These are phyloP conservation scores for Scylla paramamosain DNA, from an alignment of 1,140 invertebrate genomes.

Conservation along the genomic window DNA sequence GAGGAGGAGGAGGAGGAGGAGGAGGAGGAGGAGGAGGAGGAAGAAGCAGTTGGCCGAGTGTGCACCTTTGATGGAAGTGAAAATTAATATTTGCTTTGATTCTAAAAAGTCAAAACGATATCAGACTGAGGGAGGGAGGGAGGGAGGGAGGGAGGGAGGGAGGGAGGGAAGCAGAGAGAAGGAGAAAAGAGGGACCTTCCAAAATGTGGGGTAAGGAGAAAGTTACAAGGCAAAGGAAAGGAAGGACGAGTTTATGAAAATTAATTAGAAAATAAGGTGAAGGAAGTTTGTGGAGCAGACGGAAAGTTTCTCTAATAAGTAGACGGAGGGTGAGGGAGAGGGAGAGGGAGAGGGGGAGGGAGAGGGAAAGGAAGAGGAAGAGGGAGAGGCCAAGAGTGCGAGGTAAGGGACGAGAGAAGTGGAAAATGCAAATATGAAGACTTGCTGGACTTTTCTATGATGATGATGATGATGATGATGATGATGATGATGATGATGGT, in stretches of 20 bases:
- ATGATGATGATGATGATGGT: too few species aligned
- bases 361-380: background rate
- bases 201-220: background rate
- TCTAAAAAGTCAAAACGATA: background rate
- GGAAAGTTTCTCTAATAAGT: background rate
- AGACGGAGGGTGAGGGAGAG: background rate
- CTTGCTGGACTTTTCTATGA: too few species aligned
- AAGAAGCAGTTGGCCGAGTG: background rate
- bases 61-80: background rate
- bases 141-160: background rate
- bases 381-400: background rate
- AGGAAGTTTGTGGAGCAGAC: background rate
- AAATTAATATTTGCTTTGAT: conserved; percentile 17
- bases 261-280: background rate
- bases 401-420: background rate
- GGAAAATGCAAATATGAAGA: background rate
- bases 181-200: background rate
- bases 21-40: background rate
- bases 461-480: too few species aligned
- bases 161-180: background rate
- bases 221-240: background rate
- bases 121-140: background rate
- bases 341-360: background rate
- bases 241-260: background rate
- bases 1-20: conserved; percentile 28